Evolutionary conservation across 37 sponge, comb jelly and placozoan genomes (phyloP).

Genomic region (Haliclona indistincta): DNA sequence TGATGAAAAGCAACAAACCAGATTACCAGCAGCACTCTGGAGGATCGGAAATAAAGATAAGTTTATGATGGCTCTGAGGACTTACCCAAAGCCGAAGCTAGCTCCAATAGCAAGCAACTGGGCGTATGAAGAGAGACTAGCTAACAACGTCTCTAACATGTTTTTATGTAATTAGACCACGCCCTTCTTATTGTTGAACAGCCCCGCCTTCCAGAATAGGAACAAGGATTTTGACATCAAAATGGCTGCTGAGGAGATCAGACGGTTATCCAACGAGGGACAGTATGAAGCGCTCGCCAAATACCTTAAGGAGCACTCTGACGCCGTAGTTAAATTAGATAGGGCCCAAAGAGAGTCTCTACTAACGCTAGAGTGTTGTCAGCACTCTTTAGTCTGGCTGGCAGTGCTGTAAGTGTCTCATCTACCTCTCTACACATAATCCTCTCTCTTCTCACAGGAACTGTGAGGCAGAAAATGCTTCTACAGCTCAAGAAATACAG

Average conservation of each 20-base stretch:
- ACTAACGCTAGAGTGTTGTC: background rate
- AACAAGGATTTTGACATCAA: background rate
- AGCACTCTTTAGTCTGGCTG: conserved; percentile 10
- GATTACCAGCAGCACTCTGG: background rate
- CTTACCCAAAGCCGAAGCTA: background rate
- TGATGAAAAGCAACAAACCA: background rate
- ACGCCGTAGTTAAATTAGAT: background rate
- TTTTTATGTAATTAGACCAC: too few species aligned
- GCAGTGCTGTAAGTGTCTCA: conserved; percentile 58
- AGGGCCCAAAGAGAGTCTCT: background rate
- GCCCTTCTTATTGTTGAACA: too few species aligned
- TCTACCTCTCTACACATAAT: too few species aligned
- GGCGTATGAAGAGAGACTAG: too few species aligned
- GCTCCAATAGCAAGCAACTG: background rate
- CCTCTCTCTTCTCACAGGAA: too few species aligned
- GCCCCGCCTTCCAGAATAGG: too few species aligned
- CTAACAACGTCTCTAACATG: too few species aligned
- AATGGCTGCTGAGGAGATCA: conserved; percentile 2
- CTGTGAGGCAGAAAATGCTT: too few species aligned
- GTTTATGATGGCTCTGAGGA: background rate
- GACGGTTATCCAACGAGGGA: background rate
- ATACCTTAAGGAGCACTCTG: background rate
- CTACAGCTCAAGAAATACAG: background rate
- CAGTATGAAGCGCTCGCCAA: background rate
- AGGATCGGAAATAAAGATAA: background rate